phyloP scores from a whole-genome alignment of 2,113 vertebrate genomes.

The Takifugu flavidus region DNA sequence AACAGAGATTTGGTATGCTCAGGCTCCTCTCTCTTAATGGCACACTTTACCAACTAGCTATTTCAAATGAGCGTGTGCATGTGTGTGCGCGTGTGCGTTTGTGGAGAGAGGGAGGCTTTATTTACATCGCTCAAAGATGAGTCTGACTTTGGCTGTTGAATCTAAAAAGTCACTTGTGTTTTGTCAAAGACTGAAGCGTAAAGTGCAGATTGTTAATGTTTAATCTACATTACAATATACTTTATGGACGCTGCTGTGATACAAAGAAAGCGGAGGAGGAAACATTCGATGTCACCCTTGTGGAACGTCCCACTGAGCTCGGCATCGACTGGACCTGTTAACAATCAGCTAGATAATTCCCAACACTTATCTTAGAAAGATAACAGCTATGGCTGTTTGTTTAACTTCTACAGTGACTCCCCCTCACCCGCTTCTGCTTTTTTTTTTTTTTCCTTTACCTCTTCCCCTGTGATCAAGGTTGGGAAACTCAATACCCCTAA shows the following conservation, averaged over 20 bases:
- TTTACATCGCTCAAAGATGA: conserved; percentile 38
- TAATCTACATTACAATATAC: conserved; percentile 8
- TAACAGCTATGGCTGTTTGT: conserved; percentile 67
- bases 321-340: conserved; percentile 49
- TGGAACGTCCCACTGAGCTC: conserved; percentile 28
- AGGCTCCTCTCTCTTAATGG: conserved; percentile 81
- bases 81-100: conserved; percentile 10
- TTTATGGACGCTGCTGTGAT: not conserved
- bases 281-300: conserved; percentile 33
- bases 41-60: conserved; percentile 84
- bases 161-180: too few relatives aligned
- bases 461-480: conserved; percentile 58
- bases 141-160: too few relatives aligned
- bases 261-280: conserved; percentile 1
- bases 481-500: conserved; percentile 65
- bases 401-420: conserved; percentile 65
- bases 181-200: not conserved
- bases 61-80: conserved; percentile 75
- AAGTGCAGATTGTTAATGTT: conserved; percentile 24
- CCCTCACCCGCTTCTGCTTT: conserved; percentile 36
- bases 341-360: conserved; percentile 63
- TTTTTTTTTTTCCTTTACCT: not conserved
- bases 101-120: conserved; percentile 7
- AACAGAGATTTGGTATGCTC: conserved; percentile 74
- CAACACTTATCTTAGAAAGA: conserved; percentile 59